Conservation (phyloP, 2,113 vertebrate genomes). For the Carassius carassius region DNA sequence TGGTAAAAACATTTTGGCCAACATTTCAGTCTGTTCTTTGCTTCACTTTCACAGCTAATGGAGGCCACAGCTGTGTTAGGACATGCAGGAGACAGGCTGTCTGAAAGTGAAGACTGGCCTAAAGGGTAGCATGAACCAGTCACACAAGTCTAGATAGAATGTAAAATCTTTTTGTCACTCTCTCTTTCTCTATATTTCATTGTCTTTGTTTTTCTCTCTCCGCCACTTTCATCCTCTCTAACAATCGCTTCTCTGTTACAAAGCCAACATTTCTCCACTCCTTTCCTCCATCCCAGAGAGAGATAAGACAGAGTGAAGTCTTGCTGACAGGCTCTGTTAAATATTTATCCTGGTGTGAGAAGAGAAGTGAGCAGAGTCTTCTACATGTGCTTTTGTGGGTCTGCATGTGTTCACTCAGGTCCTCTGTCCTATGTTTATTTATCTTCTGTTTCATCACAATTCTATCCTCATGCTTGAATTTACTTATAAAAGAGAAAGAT, state of each 20-base stretch:
- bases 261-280: constrained; percentile 39
- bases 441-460: background rate
- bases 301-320: constrained; percentile 55
- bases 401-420: constrained; percentile 36
- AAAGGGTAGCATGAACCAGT: constrained; percentile 25
- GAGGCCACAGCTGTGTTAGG: constrained; percentile 33
- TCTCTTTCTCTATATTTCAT: background rate
- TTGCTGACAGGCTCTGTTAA: constrained; percentile 70
- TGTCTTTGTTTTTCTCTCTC: background rate
- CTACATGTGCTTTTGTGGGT: constrained; percentile 57
- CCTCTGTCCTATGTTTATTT: constrained; percentile 1
- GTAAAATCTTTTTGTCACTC: constrained; percentile 34
- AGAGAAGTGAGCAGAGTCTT: constrained; percentile 70
- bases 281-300: constrained; percentile 20
- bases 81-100: constrained; percentile 13
- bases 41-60: constrained; percentile 28
- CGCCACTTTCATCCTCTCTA: constrained; percentile 15
- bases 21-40: constrained; percentile 6
- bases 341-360: constrained; percentile 74
- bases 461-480: background rate
- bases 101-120: constrained; percentile 25
- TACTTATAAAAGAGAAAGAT: background rate
- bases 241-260: background rate
- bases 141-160: constrained; percentile 61
- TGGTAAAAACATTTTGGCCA: constrained; percentile 11